Evolutionary conservation across 2,888 invertebrate genomes (phyloP).

Genomic region (Alitta virens): DNA sequence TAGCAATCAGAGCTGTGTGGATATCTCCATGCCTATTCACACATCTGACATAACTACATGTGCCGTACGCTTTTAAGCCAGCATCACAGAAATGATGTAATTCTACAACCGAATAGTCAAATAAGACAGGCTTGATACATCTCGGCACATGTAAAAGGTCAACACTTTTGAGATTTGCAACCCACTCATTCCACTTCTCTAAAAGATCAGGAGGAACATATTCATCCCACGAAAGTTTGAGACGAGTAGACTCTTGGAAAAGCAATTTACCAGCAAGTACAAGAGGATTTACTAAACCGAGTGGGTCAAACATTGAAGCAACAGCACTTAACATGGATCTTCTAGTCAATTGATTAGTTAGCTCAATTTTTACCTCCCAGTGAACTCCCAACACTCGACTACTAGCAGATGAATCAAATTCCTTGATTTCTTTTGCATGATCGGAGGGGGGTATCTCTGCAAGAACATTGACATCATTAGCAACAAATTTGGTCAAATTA

Average conservation of each 20-base stretch:
- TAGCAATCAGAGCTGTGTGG: constrained; percentile 5
- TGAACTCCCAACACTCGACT: constrained; percentile 3
- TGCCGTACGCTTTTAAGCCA: constrained; percentile 2
- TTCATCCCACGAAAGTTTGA: too few relatives aligned
- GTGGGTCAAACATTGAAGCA: constrained; percentile 26
- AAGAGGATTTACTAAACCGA: constrained; percentile 31
- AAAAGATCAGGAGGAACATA: too few relatives aligned
- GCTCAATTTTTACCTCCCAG: background rate
- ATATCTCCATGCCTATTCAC: constrained; percentile 1
- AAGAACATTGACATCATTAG: too few relatives aligned
- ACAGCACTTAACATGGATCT: constrained; percentile 27
- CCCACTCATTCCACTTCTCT: too few relatives aligned
- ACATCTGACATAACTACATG: constrained; percentile 6
- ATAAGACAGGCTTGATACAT: too few relatives aligned
- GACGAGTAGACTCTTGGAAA: too few relatives aligned
- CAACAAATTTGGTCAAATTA: too few relatives aligned
- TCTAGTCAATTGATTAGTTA: constrained; percentile 3
- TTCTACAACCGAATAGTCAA: background rate
- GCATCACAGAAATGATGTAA: constrained; percentile 12
- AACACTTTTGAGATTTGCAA: too few relatives aligned
- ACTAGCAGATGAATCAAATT: constrained; percentile 14
- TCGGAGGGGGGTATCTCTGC: too few relatives aligned
- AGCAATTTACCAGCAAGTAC: constrained; percentile 28
- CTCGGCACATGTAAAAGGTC: too few relatives aligned
- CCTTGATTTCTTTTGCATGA: constrained; percentile 9